These are phyloP conservation scores for Rhagonycha fulva DNA, from an alignment of 2,888 invertebrate species.

Conservation along the genomic window DNA sequence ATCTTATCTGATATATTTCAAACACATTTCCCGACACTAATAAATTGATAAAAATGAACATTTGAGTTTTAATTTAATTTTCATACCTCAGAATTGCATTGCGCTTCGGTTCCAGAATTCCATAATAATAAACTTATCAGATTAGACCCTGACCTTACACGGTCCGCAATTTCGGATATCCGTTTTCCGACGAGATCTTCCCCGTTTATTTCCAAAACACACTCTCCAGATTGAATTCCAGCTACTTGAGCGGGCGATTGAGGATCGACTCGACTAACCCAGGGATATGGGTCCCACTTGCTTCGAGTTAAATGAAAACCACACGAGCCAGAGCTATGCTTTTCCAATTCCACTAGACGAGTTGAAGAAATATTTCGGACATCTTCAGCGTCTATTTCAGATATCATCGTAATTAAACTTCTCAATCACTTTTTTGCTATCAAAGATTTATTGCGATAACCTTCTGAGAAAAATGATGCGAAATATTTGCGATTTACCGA, in stretches of 20 bases:
- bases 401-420: conserved; percentile 42
- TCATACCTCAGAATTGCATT: conserved; percentile 57
- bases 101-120: conserved; percentile 56
- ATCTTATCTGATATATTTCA: neutral
- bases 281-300: conserved; percentile 83
- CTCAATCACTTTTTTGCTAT: conserved; percentile 46
- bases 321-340: conserved; percentile 63
- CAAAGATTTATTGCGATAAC: conserved; percentile 44
- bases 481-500: conserved; percentile 3
- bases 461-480: conserved; percentile 33
- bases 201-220: conserved; percentile 65
- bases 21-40: neutral
- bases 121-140: conserved; percentile 57
- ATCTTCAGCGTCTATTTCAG: conserved; percentile 47
- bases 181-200: conserved; percentile 59
- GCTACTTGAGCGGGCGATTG: conserved; percentile 66
- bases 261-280: conserved; percentile 70
- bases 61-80: neutral
- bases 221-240: conserved; percentile 72
- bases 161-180: conserved; percentile 59
- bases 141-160: conserved; percentile 54
- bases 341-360: conserved; percentile 61
- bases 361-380: conserved; percentile 42
- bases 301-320: conserved; percentile 77
- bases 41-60: neutral